A percentile compares a stretch with the other conserved stretches of the same genome.
phyloP scores from a whole-genome alignment of 2,888 invertebrate species.

The Coecobrya sp. region DNA sequence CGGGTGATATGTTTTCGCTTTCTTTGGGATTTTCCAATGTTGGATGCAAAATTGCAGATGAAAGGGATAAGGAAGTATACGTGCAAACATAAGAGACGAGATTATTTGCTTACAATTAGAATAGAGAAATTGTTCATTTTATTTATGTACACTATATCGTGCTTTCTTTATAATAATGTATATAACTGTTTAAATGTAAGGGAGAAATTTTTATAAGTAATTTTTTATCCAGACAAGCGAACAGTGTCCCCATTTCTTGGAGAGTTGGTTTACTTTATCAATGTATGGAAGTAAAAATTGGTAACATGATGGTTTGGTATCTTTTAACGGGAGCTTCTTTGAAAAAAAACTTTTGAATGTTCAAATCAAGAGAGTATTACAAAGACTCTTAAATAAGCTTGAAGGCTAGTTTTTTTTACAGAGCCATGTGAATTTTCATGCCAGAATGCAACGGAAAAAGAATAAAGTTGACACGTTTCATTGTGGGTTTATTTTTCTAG shows the following conservation, averaged over 20 bases:
- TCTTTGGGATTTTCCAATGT: neutral
- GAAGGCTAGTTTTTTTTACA: too few relatives aligned
- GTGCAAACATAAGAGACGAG: neutral
- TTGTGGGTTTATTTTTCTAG: constrained; percentile 58
- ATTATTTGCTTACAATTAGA: constrained; percentile 18
- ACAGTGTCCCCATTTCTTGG: neutral
- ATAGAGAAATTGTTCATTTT: neutral
- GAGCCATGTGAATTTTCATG: too few relatives aligned
- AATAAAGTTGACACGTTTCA: constrained; percentile 57
- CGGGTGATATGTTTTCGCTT: constrained; percentile 19
- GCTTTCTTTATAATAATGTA: too few relatives aligned
- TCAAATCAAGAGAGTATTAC: too few relatives aligned
- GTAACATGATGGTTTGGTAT: too few relatives aligned
- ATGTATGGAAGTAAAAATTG: too few relatives aligned
- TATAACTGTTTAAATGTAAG: too few relatives aligned
- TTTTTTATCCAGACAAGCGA: neutral
- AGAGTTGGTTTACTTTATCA: neutral
- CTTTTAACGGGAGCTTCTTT: too few relatives aligned
- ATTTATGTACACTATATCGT: too few relatives aligned
- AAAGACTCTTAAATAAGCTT: too few relatives aligned
- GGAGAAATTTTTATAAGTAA: neutral
- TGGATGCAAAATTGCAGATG: constrained; percentile 37
- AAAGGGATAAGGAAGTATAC: constrained; percentile 23
- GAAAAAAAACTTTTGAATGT: too few relatives aligned
- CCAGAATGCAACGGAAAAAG: neutral